Base-by-base conservation (phyloP, 2,113 vertebrate species). In the Hemicordylus capensis region DNA sequence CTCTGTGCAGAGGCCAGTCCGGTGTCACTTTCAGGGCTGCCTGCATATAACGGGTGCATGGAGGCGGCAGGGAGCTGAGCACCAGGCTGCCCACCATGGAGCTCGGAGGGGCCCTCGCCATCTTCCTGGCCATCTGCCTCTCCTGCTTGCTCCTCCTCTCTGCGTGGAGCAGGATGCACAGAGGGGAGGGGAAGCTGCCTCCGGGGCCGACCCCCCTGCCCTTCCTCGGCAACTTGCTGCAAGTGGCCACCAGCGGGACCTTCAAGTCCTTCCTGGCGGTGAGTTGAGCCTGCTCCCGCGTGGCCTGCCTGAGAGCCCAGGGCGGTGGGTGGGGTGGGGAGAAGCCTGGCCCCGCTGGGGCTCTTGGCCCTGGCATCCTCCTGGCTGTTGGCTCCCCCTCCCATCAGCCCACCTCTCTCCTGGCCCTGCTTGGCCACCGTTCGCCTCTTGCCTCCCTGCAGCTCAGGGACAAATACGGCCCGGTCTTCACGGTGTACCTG, bases 381-480 rank as follows among this genome's bases (percentile, higher is more conserved):
- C 5, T 14, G 11, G 17, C 10, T 54, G 51, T 54, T 15, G 51
- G 48, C 48, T n/a, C 51, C 51, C 51, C 51, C 12, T 14, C 51
- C 51, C 12, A 54, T 12, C 51, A 15, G 51, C 10, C 51, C 51
- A 54, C 51, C n/a, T n/a, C n/a, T n/a, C n/a, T n/a, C n/a, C n/a
- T n/a, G 11, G 12, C 51, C 51, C 6, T 51, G 48, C 12, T 51
- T 54, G 51, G 51, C 12, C 51, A 12, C 12, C 17, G 51, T 31
- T 31, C 63, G 28, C 3, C 54, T 14, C 10, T n/a, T 28, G 12
- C 4, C 42, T 31, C 39, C 11, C 76, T 20, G 1, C 83, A 96
- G 96, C 90, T 96, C 67, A 91, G 56, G 63, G 88, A 96, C 77
- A 94, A 93, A 76, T 96, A 96, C 1, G 94, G 96, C 2, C 80